Evolutionary conservation across 2,113 vertebrate genomes (phyloP), one percentile per base, ranked within the genome.

Genomic region (Capra hircus): DNA sequence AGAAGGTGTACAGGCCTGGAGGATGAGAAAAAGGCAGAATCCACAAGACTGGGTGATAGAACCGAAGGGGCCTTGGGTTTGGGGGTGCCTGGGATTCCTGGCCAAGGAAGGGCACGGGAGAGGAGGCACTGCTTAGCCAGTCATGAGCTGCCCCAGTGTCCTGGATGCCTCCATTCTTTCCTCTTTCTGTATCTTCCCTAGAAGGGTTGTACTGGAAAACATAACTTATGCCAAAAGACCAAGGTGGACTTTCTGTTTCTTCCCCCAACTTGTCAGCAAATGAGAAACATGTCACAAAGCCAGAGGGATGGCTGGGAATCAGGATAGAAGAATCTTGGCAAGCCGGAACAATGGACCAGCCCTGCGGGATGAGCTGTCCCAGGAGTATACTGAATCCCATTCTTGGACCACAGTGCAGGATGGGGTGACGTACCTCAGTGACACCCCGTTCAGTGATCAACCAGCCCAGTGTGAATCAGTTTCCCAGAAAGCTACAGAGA

Each of bases 41-140:
- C n/a, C 13, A 17, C 60, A 92, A 88, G 3, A 15, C 3, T 3
- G 5, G 25, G 33, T 7, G 21, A 45, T 6, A 8, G 62, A 16
- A 28, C 8, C 1, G 0, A 30, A 12, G 13, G 62, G 28, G 16
- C 40, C 48, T 55, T 1, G 14, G 67, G 30, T 62, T 50, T 80
- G 9, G 27, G 50, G 30, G 27, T 11, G 45, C 55, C 55, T 21
- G 1, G 33, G 7, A 11, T 25, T 71, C 78, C 78, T 21, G 30
- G 45, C 3, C 6, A 4, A 36, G 55, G 28, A 9, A 7, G 16
- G 3, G 30, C 6, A 36, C 0, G 1, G 43, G 52, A 87, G 36
- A 74, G 28, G 23, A 53, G 11, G 28, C 1, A 2, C 53, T 53
- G 11, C 36, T 53, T 62, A n/a, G 17, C 45, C 48, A 2, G 36